Conservation (phyloP, 2,113 vertebrate species). For the Syrmaticus mikado region DNA sequence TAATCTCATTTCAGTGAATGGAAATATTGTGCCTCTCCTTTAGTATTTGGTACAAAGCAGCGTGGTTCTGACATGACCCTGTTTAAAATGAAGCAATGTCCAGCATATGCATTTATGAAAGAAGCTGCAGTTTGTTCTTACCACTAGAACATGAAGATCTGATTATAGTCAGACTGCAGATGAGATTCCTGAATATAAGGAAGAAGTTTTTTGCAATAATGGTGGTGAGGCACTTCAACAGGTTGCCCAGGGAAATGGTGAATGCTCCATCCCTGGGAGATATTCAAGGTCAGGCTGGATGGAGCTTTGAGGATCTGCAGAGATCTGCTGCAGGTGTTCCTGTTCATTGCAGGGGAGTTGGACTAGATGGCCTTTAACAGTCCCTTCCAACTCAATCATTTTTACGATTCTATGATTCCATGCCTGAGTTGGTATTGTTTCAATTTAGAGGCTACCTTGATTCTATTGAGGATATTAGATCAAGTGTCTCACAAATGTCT, state of each 20-base stretch:
- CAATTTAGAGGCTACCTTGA: not conserved
- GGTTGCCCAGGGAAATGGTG: too few species aligned
- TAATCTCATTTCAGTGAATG: not conserved
- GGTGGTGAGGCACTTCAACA: too few species aligned
- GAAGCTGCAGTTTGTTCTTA: constrained; percentile 47
- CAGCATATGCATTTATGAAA: constrained; percentile 57
- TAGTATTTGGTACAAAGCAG: constrained; percentile 41
- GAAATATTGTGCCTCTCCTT: constrained; percentile 3
- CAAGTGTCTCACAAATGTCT: not conserved
- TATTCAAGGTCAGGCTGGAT: too few species aligned
- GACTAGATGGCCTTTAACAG: too few species aligned
- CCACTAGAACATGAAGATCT: not conserved
- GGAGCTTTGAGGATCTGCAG: too few species aligned
- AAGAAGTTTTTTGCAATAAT: too few species aligned
- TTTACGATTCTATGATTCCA: too few species aligned
- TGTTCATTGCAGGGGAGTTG: too few species aligned
- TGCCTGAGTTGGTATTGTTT: not conserved
- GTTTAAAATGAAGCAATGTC: constrained; percentile 51
- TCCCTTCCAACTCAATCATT: too few species aligned
- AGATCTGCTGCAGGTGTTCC: too few species aligned
- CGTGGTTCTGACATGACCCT: constrained; percentile 43
- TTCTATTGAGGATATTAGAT: not conserved
- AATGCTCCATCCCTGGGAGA: too few species aligned
- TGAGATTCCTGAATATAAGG: not conserved
- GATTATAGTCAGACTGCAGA: constrained; percentile 23